Percentiles rank a stretch among this genome's conserved stretches.
phyloP scores from a whole-genome alignment of 2,797 vertebrate genomes.

The Botia kubotai region DNA sequence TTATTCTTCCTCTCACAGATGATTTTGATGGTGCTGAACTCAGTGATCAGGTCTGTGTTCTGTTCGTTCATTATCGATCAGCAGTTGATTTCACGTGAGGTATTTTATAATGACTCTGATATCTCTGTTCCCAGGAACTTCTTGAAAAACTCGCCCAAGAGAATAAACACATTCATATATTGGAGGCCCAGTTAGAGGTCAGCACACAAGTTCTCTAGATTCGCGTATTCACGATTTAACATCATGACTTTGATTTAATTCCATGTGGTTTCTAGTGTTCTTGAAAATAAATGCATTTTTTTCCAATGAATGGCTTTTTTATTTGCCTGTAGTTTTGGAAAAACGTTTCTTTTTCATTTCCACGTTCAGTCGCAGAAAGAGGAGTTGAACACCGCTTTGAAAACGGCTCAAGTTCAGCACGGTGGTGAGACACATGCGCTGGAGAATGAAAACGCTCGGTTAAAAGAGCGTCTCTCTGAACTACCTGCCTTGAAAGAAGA shows the following conservation, averaged over 20 bases:
- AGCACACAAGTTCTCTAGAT: conserved; percentile 28
- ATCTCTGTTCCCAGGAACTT: conserved; percentile 71
- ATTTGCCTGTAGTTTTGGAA: too few relatives aligned
- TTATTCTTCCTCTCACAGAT: conserved; percentile 65
- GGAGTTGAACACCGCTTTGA: conserved; percentile 77
- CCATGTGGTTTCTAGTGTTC: background rate
- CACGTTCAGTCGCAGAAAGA: conserved; percentile 83
- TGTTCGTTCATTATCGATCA: conserved; percentile 60
- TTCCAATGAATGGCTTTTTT: too few relatives aligned
- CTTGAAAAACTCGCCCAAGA: conserved; percentile 89
- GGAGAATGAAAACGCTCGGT: conserved; percentile 71
- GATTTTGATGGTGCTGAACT: conserved; percentile 73
- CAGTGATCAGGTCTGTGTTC: conserved; percentile 74
- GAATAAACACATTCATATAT: conserved; percentile 88
- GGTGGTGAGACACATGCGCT: conserved; percentile 63
- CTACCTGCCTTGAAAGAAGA: conserved; percentile 80
- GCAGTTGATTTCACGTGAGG: conserved; percentile 54
- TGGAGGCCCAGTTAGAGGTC: conserved; percentile 90
- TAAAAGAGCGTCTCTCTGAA: conserved; percentile 76
- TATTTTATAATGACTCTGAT: conserved; percentile 18
- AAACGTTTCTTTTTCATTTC: too few relatives aligned
- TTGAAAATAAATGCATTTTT: too few relatives aligned
- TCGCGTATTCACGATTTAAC: background rate
- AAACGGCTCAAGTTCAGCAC: conserved; percentile 58
- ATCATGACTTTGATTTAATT: background rate